These are phyloP conservation scores for Noctua fimbriata DNA, from an alignment of 2,888 invertebrate genomes.

Conservation along the genomic window DNA sequence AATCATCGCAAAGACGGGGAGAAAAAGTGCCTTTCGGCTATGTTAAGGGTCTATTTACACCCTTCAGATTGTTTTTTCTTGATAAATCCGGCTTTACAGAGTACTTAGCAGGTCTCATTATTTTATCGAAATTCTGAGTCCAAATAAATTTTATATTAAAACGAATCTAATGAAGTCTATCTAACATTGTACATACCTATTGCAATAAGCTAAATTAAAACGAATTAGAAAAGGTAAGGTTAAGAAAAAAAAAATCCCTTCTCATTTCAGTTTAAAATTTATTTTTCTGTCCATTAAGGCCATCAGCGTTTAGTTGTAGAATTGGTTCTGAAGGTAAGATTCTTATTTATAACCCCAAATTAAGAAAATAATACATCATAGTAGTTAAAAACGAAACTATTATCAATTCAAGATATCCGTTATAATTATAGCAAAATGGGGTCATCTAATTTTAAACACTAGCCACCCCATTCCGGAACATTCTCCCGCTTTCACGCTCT, in stretches of 20 bases:
- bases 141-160: not conserved
- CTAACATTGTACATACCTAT: not conserved
- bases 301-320: not conserved
- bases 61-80: not conserved
- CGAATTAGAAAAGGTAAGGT: not conserved
- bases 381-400: not conserved
- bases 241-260: not conserved
- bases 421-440: constrained; percentile 1
- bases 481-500: constrained; percentile 65
- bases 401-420: no score
- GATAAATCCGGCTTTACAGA: not conserved
- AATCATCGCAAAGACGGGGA: no score
- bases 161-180: not conserved
- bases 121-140: not conserved
- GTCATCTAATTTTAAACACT: constrained; percentile 50
- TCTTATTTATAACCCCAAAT: not conserved
- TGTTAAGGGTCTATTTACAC: no score
- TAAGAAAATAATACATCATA: not conserved
- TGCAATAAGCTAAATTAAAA: not conserved
- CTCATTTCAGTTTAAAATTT: not conserved
- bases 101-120: not conserved
- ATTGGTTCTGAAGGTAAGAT: not conserved
- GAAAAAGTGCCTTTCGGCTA: no score
- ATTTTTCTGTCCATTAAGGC: not conserved
- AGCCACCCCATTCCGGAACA: constrained; percentile 77